Evolutionary conservation across 2,888 invertebrate genomes (phyloP).

Genomic region (Amblyjoppa fuscipennis): DNA sequence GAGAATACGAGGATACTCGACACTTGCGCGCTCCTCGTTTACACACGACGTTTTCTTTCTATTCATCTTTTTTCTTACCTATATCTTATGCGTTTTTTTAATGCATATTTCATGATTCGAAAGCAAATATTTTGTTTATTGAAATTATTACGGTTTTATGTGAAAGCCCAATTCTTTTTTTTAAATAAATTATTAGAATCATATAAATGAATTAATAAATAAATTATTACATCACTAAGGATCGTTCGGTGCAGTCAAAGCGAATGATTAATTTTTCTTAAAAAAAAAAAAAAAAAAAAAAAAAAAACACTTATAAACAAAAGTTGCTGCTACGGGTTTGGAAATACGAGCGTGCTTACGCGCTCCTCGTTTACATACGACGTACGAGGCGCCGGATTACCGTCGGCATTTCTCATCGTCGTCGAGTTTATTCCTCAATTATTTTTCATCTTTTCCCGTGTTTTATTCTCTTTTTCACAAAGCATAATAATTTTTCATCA

Average conservation of each 20-base stretch:
- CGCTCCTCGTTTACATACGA: background rate
- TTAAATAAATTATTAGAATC: too few species aligned
- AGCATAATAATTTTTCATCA: too few species aligned
- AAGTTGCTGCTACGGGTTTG: slow-evolving; percentile 4
- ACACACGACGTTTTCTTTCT: too few species aligned
- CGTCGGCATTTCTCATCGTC: background rate
- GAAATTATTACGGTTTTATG: background rate
- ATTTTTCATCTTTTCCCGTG: background rate
- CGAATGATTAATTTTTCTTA: too few species aligned
- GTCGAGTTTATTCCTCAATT: background rate
- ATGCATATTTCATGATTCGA: background rate
- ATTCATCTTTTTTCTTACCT: background rate
- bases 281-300: too few species aligned
- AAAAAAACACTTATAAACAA: background rate
- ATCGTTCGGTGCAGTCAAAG: too few species aligned
- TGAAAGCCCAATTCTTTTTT: background rate
- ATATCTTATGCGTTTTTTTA: background rate
- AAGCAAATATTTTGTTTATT: background rate
- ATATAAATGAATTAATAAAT: too few species aligned
- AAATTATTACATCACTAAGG: background rate
- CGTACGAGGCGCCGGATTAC: background rate
- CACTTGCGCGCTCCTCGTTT: too few species aligned
- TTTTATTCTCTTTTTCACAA: background rate
- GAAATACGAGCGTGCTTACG: background rate
- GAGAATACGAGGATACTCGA: too few species aligned